Evolutionary conservation across 1,140 invertebrate species (phyloP).

Genomic region (Diorhabda carinulata): DNA sequence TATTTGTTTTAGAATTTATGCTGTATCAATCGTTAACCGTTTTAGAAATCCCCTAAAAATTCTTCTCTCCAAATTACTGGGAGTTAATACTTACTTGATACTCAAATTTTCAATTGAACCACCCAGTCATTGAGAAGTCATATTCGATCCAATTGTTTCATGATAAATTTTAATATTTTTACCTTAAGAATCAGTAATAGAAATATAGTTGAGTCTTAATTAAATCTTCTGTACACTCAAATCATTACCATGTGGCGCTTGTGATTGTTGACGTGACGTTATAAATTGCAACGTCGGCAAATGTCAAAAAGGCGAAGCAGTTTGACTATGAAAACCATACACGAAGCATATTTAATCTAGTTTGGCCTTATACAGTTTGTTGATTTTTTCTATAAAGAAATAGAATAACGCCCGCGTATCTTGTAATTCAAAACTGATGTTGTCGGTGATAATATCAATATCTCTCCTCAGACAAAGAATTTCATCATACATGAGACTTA

Average conservation of each 20-base stretch:
- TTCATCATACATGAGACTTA: not conserved
- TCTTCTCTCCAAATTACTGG: too few relatives aligned
- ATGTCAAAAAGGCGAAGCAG: not conserved
- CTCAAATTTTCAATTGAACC: too few relatives aligned
- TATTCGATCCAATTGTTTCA: too few relatives aligned
- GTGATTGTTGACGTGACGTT: not conserved
- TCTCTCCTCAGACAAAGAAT: not conserved
- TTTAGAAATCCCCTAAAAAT: too few relatives aligned
- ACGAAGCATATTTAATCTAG: constrained; percentile 2
- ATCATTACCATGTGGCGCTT: not conserved
- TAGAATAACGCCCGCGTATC: not conserved
- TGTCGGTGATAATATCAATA: constrained; percentile 1
- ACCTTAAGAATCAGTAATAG: too few relatives aligned
- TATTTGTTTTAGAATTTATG: too few relatives aligned
- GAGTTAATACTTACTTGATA: too few relatives aligned
- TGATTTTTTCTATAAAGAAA: not conserved
- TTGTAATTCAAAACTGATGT: constrained; percentile 1
- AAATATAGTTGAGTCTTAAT: too few relatives aligned
- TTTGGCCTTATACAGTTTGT: not conserved
- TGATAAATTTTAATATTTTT: too few relatives aligned
- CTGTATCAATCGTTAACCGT: too few relatives aligned
- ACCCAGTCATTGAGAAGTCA: too few relatives aligned
- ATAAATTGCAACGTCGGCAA: not conserved
- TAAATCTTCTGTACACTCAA: too few relatives aligned
- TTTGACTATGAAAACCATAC: not conserved